Evolutionary conservation across 2,113 vertebrate genomes (phyloP).

Genomic region (Calyptommatus sinebrachiatus): DNA sequence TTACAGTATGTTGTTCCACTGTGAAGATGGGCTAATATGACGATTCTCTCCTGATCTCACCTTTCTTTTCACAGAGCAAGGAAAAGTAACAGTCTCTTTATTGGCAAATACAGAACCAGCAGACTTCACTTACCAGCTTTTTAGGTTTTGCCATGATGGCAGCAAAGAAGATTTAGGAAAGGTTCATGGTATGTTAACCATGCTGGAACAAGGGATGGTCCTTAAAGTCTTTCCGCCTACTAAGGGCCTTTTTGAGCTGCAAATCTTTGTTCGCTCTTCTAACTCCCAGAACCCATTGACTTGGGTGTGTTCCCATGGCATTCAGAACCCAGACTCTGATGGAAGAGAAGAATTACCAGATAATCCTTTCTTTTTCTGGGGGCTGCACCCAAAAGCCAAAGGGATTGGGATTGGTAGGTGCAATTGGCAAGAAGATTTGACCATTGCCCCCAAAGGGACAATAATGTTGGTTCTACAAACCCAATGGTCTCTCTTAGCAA

Average conservation of each 20-base stretch:
- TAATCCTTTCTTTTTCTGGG: conserved; percentile 78
- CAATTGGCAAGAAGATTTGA: conserved; percentile 61
- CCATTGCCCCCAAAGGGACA: conserved; percentile 52
- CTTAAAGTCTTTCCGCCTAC: conserved; percentile 71
- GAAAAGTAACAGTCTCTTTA: conserved; percentile 73
- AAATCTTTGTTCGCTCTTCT: conserved; percentile 71
- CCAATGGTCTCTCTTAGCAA: conserved; percentile 65
- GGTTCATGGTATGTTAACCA: conserved; percentile 66
- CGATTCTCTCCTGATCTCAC: neutral
- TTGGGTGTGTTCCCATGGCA: conserved; percentile 80
- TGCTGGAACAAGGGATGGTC: conserved; percentile 67
- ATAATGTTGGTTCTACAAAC: conserved; percentile 67
- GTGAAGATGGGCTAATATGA: neutral
- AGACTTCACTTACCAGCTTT: conserved; percentile 78
- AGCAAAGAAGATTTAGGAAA: conserved; percentile 53
- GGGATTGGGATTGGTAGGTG: conserved; percentile 67
- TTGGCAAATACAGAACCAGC: conserved; percentile 58
- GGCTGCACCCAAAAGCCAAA: conserved; percentile 60
- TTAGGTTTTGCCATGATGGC: conserved; percentile 45
- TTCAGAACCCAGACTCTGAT: conserved; percentile 64
- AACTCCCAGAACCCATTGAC: conserved; percentile 49
- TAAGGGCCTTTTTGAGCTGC: conserved; percentile 71
- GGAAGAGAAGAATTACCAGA: conserved; percentile 66
- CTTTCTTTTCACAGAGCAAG: conserved; percentile 63
- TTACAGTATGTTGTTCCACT: neutral